Conservation (phyloP, 2,888 invertebrate species). For the Bugulina stolonifera region DNA sequence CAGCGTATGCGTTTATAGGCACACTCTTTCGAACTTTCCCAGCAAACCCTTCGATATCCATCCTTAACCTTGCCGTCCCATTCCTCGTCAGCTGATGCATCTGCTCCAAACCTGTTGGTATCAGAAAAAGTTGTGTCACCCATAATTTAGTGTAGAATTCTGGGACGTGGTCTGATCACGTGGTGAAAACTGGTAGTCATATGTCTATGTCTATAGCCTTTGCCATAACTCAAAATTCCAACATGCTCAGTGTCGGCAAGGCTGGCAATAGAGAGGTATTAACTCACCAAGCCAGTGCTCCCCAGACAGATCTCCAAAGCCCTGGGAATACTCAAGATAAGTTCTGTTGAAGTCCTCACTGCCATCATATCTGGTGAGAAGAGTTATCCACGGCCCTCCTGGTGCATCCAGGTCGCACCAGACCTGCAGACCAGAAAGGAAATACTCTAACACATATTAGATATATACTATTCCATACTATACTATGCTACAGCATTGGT, state of each 20-base stretch:
- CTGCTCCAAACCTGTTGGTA: not conserved
- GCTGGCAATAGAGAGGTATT: too few species aligned
- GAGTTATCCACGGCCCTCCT: not conserved
- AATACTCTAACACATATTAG: too few species aligned
- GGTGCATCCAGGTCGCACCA: not conserved
- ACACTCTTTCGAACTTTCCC: not conserved
- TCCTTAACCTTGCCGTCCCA: not conserved
- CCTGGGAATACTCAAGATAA: not conserved
- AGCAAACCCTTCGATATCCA: not conserved
- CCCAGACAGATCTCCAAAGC: not conserved
- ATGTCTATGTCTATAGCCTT: too few species aligned
- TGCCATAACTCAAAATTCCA: too few species aligned
- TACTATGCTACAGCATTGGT: too few species aligned
- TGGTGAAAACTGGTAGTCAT: too few species aligned
- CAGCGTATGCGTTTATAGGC: not conserved
- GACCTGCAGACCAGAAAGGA: not conserved
- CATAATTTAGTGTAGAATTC: too few species aligned
- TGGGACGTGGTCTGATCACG: too few species aligned
- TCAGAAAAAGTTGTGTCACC: not conserved
- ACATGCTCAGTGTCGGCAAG: too few species aligned
- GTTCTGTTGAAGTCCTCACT: not conserved
- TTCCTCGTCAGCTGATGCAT: not conserved
- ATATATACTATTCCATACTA: too few species aligned
- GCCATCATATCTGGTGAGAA: not conserved
- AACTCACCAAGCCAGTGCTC: not conserved